These are phyloP conservation scores for Eilema griseolum DNA, from an alignment of 2,888 invertebrate genomes.

Conservation along the genomic window DNA sequence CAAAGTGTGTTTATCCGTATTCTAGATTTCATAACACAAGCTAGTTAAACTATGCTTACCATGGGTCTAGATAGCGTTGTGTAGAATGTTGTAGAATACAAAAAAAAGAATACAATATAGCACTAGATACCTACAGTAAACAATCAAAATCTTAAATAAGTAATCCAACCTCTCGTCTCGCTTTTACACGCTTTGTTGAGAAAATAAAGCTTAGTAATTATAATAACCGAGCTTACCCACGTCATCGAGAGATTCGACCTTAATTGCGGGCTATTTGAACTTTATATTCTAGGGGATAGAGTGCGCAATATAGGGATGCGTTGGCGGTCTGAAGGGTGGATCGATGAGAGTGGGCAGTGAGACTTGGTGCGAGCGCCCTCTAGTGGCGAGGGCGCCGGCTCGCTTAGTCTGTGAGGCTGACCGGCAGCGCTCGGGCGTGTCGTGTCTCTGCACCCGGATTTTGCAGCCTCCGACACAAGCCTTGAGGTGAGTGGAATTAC, in stretches of 20 bases:
- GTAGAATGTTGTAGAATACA: no score
- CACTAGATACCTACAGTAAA: slow-evolving; percentile 13
- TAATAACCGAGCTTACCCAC: slow-evolving; percentile 62
- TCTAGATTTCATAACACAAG: no score
- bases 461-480: slow-evolving; percentile 41
- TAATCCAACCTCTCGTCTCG: slow-evolving; percentile 25
- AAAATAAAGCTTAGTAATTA: slow-evolving; percentile 61
- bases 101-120: neutral
- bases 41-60: no score
- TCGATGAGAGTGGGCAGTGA: slow-evolving; percentile 72
- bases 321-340: slow-evolving; percentile 67
- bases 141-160: slow-evolving; percentile 24
- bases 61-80: no score
- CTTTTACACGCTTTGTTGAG: slow-evolving; percentile 24
- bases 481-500: slow-evolving; percentile 59
- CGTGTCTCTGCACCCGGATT: slow-evolving; percentile 46
- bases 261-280: slow-evolving; percentile 45
- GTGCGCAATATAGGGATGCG: slow-evolving; percentile 35
- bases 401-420: slow-evolving; percentile 67
- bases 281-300: slow-evolving; percentile 55
- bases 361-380: slow-evolving; percentile 61
- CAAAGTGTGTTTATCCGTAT: no score
- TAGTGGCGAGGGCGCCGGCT: slow-evolving; percentile 45
- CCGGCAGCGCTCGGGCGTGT: slow-evolving; percentile 67
- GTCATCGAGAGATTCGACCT: slow-evolving; percentile 52